Conservation (phyloP, 2,888 invertebrate species). For the Tetragnatha montana region DNA sequence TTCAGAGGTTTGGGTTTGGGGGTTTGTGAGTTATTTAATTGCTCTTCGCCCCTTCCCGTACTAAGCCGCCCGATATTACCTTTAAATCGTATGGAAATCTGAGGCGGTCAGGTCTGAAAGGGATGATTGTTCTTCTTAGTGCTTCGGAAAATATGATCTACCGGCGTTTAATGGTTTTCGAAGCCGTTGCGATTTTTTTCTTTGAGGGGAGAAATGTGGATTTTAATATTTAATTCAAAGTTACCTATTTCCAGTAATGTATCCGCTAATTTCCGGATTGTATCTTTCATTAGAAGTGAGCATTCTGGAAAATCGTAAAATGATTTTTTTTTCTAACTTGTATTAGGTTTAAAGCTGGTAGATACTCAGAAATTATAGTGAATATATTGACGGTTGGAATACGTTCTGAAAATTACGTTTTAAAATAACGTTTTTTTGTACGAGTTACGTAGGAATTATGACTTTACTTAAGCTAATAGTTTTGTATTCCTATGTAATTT, state of each 20-base stretch:
- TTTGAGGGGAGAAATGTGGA: background rate
- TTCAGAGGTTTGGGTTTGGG: conserved; percentile 4
- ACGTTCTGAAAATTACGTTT: no score
- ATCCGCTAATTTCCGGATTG: background rate
- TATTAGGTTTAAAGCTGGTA: background rate
- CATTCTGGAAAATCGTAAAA: background rate
- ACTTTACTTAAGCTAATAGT: no score
- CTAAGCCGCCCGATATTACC: no score
- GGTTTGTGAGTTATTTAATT: background rate
- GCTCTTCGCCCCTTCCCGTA: background rate
- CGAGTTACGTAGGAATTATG: no score
- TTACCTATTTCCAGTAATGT: background rate
- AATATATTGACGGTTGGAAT: no score
- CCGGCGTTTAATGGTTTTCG: background rate
- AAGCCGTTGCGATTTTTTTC: background rate
- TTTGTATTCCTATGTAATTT: no score
- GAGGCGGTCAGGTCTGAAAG: no score
- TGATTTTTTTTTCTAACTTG: background rate
- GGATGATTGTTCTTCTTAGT: background rate
- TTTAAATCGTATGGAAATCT: no score
- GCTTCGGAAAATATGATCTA: background rate
- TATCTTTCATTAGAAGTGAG: no score
- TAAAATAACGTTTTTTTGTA: no score
- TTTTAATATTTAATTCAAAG: background rate
- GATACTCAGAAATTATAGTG: background rate